Evolutionary conservation across 2,113 vertebrate species (phyloP).

Genomic region (Hemibagrus wyckioides): DNA sequence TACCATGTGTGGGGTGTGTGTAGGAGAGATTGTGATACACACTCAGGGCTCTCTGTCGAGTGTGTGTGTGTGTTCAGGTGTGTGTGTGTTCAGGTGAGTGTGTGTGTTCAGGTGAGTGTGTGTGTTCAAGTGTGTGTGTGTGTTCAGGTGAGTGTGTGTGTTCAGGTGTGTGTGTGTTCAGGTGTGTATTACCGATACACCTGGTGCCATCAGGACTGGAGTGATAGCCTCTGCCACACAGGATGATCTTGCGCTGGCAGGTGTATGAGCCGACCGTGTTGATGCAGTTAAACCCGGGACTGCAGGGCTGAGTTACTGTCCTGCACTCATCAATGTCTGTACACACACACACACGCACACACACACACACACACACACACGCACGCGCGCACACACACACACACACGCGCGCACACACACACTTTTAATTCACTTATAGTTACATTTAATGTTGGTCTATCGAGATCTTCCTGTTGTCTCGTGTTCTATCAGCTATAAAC

Average conservation of each 20-base stretch:
- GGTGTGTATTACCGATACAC: slow-evolving; percentile 82
- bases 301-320: slow-evolving; percentile 77
- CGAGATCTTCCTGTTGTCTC: too few relatives aligned
- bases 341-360: slow-evolving; percentile 13
- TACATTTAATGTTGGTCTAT: too few relatives aligned
- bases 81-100: not conserved
- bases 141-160: not conserved
- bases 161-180: not conserved
- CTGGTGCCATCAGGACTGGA: slow-evolving; percentile 82
- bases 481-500: too few relatives aligned
- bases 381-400: too few relatives aligned
- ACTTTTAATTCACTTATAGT: too few relatives aligned
- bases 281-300: slow-evolving; percentile 83
- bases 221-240: slow-evolving; percentile 86
- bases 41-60: not conserved
- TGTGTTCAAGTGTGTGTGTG: not conserved
- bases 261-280: slow-evolving; percentile 91
- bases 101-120: slow-evolving; percentile 40
- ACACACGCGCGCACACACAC: slow-evolving; percentile 13
- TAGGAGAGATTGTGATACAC: not conserved
- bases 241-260: slow-evolving; percentile 82
- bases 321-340: slow-evolving; percentile 73
- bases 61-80: not conserved
- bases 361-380: slow-evolving; percentile 18
- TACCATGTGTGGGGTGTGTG: not conserved